These are phyloP conservation scores for Cephalopterus ornatus DNA, from an alignment of 2,113 vertebrate species.

Conservation along the genomic window DNA sequence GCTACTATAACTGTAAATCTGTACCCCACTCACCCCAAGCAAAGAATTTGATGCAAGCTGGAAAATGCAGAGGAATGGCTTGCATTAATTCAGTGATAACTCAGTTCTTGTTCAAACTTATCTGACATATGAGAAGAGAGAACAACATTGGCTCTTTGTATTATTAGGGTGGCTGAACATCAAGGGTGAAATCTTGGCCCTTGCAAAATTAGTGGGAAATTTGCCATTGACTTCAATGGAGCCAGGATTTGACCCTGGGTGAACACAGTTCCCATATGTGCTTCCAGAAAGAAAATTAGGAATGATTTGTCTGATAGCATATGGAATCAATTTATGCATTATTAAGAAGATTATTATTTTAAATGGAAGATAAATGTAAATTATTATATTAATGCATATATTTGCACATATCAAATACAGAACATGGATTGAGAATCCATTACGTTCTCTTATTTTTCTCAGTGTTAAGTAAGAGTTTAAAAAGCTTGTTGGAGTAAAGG, in stretches of 20 bases:
- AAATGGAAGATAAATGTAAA: constrained; percentile 20
- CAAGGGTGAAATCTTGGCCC: constrained; percentile 28
- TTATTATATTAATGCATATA: not conserved
- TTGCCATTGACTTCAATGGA: constrained; percentile 47
- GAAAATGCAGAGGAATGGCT: not conserved
- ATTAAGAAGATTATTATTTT: constrained; percentile 45
- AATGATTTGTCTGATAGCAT: constrained; percentile 35
- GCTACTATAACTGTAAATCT: not conserved
- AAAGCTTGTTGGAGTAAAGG: not conserved
- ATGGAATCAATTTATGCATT: constrained; percentile 46
- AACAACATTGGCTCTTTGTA: not conserved
- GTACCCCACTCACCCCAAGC: not conserved
- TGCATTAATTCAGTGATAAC: not conserved
- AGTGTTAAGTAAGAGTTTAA: not conserved
- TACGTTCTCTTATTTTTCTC: not conserved
- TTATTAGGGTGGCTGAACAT: constrained; percentile 25
- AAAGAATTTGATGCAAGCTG: not conserved
- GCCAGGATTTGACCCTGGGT: constrained; percentile 26
- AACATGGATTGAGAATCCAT: not conserved
- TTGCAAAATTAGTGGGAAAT: constrained; percentile 46
- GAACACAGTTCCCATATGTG: constrained; percentile 30
- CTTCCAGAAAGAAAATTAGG: constrained; percentile 44
- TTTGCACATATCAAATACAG: not conserved
- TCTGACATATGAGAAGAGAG: not conserved
- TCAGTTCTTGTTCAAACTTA: constrained; percentile 5